phyloP scores from a whole-genome alignment of 2,797 vertebrate species.

The Macropus fuliginosus region DNA sequence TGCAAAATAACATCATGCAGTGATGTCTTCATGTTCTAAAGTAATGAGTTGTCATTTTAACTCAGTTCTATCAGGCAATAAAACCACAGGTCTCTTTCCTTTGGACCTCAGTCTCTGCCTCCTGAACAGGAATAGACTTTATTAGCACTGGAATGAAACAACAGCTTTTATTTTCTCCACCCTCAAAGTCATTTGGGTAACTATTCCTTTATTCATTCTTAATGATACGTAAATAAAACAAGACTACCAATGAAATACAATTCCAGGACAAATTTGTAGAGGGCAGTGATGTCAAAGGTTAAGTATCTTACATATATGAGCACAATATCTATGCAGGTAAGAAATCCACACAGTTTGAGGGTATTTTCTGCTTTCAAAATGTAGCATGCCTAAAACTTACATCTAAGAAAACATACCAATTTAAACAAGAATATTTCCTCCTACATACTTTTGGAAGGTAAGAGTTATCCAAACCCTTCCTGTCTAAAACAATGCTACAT shows the following conservation, averaged over 20 bases:
- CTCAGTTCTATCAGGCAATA: neutral
- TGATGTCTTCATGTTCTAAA: neutral
- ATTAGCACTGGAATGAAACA: neutral
- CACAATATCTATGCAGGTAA: neutral
- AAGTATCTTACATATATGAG: neutral
- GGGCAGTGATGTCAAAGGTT: neutral
- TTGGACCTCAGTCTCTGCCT: neutral
- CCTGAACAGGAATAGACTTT: neutral
- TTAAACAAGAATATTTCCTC: neutral
- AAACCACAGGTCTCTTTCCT: neutral
- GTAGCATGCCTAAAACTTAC: neutral
- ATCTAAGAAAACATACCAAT: neutral
- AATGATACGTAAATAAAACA: neutral
- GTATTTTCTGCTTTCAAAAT: slow-evolving; percentile 8
- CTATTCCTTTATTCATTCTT: neutral
- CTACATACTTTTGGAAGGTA: neutral
- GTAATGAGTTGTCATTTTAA: neutral
- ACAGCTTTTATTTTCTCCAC: neutral
- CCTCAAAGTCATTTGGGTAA: neutral
- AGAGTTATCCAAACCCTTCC: neutral
- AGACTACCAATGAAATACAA: neutral
- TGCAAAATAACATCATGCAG: neutral
- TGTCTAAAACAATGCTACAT: neutral
- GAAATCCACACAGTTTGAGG: neutral
- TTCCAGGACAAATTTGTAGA: neutral